Evolutionary conservation across 2,113 vertebrate species (phyloP).

Genomic region (Aramus guarauna): DNA sequence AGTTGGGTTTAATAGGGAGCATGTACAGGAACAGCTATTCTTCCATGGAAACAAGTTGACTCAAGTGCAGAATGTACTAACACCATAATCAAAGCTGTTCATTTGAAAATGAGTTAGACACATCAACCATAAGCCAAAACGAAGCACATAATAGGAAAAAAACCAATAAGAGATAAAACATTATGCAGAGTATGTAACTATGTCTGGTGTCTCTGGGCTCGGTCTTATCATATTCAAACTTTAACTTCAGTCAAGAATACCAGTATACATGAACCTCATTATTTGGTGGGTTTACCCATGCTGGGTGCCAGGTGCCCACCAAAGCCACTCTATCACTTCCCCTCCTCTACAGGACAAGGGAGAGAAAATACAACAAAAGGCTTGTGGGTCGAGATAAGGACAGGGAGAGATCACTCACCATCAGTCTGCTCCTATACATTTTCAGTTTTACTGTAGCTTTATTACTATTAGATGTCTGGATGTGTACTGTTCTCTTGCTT

Average conservation of each 20-base stretch:
- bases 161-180: background rate
- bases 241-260: background rate
- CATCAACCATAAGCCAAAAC: background rate
- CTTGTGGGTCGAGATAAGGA: no score
- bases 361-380: no score
- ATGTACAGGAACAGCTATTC: background rate
- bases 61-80: background rate
- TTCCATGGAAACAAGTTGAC: slow-evolving; percentile 3
- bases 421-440: background rate
- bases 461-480: background rate
- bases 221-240: background rate
- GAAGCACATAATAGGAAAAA: background rate
- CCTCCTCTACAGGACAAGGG: no score
- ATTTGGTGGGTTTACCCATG: no score
- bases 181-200: background rate
- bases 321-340: no score
- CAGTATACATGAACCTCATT: background rate
- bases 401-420: no score
- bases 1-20: background rate
- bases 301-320: no score
- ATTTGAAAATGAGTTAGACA: background rate
- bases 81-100: background rate
- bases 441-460: background rate
- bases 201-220: background rate
- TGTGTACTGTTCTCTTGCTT: background rate